Evolutionary conservation across 2,888 invertebrate genomes (phyloP), one percentile per base, ranked within the genome.

Genomic region (Aporophyla nigra): DNA sequence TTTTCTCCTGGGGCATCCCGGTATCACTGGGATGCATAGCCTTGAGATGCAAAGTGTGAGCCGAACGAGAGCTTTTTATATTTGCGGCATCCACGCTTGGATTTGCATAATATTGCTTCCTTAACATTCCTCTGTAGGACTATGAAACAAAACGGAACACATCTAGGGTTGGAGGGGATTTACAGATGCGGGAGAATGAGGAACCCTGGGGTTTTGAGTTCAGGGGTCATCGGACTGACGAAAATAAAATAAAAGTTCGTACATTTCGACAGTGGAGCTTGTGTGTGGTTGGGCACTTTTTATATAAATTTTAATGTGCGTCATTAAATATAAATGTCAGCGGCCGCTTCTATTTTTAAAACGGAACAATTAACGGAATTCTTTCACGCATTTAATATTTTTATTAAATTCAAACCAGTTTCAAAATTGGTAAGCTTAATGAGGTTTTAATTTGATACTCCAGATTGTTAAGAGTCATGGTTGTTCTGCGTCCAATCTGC

Each of bases 51-150:
- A 96, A 96, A 96, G 96, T 95, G 94, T 91, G 94, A 93, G 94
- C 84, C 78, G 82, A 94, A 92, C 93, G 94, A 92, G 95, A 93
- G 95, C 95, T 96, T 96, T 96, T 96, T 96, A 95, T 96, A 95
- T 96, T 96, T 96, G 95, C 93, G 95, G 94, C 91, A 94, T 93
- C 95, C 93, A 95, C 93, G 93, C 92, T 93, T 90, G 93, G 93
- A 96, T 97, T 97, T 96, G 95, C 97, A 97, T 97, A 96, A 96
- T 96, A 97, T 97, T 97, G 96, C 96, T 97, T 96, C 95, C 92
- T 96, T 95, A 96, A 95, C 95, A 95, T 96, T 95, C 91, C 93
- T 92, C 92, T 93, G 91, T 92, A 90, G 90, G 91, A 90, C 92
- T 92, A 92, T 90, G 92, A 93, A 93, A 93, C 92, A 93, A 92